Conservation (phyloP, 2,888 invertebrate species). For the Chrysomela aeneicollis region DNA sequence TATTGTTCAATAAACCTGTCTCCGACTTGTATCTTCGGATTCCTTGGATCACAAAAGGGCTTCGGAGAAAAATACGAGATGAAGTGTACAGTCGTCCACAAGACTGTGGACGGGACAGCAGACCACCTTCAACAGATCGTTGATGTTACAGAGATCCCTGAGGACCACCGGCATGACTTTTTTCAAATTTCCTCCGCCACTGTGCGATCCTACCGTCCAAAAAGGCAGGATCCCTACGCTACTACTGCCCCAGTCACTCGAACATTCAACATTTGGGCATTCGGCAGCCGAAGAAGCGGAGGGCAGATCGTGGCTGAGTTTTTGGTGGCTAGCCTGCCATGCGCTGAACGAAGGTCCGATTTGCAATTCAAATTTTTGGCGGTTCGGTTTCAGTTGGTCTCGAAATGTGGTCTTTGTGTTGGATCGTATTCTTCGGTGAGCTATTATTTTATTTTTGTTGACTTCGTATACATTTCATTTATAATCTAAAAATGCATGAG, state of each 20-base stretch:
- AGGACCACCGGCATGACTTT: background rate
- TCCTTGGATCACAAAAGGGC: too few relatives aligned
- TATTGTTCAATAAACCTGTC: too few relatives aligned
- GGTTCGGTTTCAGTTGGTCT: background rate
- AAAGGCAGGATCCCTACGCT: conserved; percentile 21
- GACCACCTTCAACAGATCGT: too few relatives aligned
- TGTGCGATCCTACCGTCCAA: conserved; percentile 33
- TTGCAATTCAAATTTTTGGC: conserved; percentile 8
- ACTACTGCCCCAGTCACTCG: background rate
- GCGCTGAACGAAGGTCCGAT: conserved; percentile 9
- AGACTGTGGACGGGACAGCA: too few relatives aligned
- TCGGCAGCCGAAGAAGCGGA: background rate
- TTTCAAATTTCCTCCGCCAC: background rate
- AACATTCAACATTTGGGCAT: background rate
- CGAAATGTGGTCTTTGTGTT: background rate
- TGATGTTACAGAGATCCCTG: too few relatives aligned
- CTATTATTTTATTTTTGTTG: too few relatives aligned
- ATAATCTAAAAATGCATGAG: too few relatives aligned
- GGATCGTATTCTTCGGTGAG: background rate
- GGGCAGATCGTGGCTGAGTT: background rate
- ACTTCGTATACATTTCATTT: too few relatives aligned
- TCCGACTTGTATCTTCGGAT: too few relatives aligned
- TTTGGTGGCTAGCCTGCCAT: conserved; percentile 7
- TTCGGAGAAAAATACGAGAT: too few relatives aligned
- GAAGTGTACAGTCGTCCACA: too few relatives aligned